Evolutionary conservation across 2,113 vertebrate species (phyloP).

Genomic region (Hepsetus odoe): DNA sequence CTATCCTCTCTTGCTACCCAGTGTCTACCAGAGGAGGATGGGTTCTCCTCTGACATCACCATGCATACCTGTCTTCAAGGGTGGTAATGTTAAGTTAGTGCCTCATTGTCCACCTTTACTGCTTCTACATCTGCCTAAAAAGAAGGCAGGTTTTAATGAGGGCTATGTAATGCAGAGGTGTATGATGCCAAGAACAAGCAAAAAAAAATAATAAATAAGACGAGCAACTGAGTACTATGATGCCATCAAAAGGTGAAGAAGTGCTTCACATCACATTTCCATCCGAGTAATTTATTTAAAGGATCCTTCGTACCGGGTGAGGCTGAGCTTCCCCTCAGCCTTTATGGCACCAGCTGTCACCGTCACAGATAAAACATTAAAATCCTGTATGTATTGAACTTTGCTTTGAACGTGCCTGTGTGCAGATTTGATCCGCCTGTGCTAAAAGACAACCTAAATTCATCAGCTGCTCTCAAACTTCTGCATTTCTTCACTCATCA

Average conservation of each 20-base stretch:
- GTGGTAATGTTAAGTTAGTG: too few relatives aligned
- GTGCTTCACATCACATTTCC: slow-evolving; percentile 6
- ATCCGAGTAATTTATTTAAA: background rate
- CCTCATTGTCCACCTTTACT: background rate
- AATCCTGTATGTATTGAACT: slow-evolving; percentile 6
- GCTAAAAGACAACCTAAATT: slow-evolving; percentile 8
- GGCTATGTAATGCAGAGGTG: background rate
- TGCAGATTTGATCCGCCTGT: background rate
- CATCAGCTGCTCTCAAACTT: slow-evolving; percentile 13
- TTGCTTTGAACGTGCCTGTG: too few relatives aligned
- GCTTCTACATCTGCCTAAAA: background rate
- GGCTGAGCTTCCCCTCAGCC: background rate
- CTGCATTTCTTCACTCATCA: slow-evolving; percentile 24
- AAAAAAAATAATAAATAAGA: background rate
- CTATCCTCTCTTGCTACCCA: too few relatives aligned
- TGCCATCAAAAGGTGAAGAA: background rate
- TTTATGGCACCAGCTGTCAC: slow-evolving; percentile 17
- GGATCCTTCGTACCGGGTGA: background rate
- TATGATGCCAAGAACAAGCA: background rate
- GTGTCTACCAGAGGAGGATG: too few relatives aligned
- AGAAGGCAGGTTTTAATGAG: background rate
- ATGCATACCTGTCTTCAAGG: too few relatives aligned
- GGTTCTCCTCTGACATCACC: too few relatives aligned
- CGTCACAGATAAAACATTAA: background rate
- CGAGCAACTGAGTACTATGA: background rate